Evolutionary conservation across 2,113 vertebrate genomes (phyloP), one percentile per base, ranked within the genome.

Genomic region (Diglossa brunneiventris): DNA sequence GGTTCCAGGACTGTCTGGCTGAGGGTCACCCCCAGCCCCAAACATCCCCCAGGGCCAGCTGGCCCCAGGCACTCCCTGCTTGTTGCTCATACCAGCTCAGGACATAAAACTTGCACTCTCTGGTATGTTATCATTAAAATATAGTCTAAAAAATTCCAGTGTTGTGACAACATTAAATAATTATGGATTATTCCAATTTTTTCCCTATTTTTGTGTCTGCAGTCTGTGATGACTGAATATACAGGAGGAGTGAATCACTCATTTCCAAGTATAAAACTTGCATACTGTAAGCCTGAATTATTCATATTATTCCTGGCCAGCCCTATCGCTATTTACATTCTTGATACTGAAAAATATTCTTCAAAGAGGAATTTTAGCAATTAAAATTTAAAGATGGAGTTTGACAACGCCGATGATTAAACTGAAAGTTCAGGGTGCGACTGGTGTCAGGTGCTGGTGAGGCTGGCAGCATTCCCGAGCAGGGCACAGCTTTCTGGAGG

Each of bases 261-360:
- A 63, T 93, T 73, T 92, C 90, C 85, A 86, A 93, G 90, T 88
- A 77, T 90, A 90, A 97, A 93, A 70, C 85, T 89, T 90, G 82
- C 82, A 49, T 23, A 59, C 81, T 58, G 73, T 78, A 83, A 87
- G 63, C 30, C 62, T 96, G 86, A 96, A 93, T 94, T 77, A 92
- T 97, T 97, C 78, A 96, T 95, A 68, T n/a, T 66, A 78, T 87
- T 92, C 89, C 80, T 62, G 46, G 80, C 83, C 15, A 18, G 69
- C 90, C 85, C 84, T 59, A 75, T 62, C 46, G 28, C 87, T 96
- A 80, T 96, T 97, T 95, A 93, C 93, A 92, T 94, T 95, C 85
- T 91, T 95, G 67, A 95, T 95, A 66, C 86, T 4, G 56, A 80
- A 84, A 95, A 94, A 83, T 74, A 91, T 41, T 83, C 94, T 83